Evolutionary conservation across 2,888 invertebrate genomes (phyloP).

Genomic region (Microctonus aethiopoides): DNA sequence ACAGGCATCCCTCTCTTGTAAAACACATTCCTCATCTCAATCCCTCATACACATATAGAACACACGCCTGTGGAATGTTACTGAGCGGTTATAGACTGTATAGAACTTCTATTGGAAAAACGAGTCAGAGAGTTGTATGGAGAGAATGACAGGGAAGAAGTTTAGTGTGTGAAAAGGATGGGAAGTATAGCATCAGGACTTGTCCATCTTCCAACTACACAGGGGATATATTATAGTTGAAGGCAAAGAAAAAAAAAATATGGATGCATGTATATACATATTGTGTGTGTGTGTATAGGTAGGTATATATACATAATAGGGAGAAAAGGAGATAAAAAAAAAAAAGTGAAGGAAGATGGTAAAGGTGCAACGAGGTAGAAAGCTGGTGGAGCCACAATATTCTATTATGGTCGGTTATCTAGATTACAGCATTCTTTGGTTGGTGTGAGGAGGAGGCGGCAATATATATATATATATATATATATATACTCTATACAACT

Average conservation of each 20-base stretch:
- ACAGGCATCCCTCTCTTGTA: constrained; percentile 14
- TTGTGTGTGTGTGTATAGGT: not conserved
- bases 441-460: not conserved
- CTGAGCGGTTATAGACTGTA: not conserved
- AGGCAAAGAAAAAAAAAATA: not conserved
- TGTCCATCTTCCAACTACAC: not conserved
- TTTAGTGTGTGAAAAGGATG: constrained; percentile 23
- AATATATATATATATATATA: too few relatives aligned
- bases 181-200: not conserved
- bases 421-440: constrained; percentile 65
- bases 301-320: not conserved
- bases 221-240: constrained; percentile 1
- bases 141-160: constrained; percentile 7
- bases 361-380: constrained; percentile 61
- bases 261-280: not conserved
- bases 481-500: constrained; percentile 15
- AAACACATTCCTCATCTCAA: constrained; percentile 28
- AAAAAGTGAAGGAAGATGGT: constrained; percentile 15
- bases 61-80: constrained; percentile 13
- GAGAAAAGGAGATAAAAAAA: constrained; percentile 1
- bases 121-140: not conserved
- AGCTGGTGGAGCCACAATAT: constrained; percentile 55
- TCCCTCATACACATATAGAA: not conserved
- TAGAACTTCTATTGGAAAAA: not conserved
- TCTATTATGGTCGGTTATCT: constrained; percentile 65